Conservation (phyloP, 2,888 invertebrate species). For the Yponomeuta malinellus region DNA sequence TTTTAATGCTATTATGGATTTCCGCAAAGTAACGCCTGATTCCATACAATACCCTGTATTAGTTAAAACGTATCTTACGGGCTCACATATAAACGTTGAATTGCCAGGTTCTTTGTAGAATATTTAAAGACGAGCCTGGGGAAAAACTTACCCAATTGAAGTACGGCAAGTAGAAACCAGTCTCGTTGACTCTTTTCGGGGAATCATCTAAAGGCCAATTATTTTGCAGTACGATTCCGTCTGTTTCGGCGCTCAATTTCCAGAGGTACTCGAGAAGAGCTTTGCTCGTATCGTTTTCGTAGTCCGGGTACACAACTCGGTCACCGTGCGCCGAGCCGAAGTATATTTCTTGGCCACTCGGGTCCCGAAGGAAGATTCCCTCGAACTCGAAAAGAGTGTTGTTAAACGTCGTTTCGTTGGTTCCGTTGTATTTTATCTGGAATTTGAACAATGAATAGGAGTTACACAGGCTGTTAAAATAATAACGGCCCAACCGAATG, state of each 20-base stretch:
- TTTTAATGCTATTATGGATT: no score
- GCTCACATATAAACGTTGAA: no score
- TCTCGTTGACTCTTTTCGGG: conserved; percentile 44
- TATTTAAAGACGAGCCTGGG: background rate
- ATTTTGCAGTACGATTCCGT: conserved; percentile 69
- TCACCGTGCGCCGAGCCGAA: conserved; percentile 33
- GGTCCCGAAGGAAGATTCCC: background rate
- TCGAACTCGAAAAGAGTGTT: conserved; percentile 16
- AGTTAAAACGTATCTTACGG: no score
- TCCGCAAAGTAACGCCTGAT: no score
- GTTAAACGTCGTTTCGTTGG: conserved; percentile 12
- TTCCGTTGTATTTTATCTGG: conserved; percentile 35
- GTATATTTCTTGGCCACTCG: conserved; percentile 29
- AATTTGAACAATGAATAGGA: conserved; percentile 17
- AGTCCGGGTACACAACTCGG: conserved; percentile 48
- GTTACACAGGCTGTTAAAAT: no score
- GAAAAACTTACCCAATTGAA: conserved; percentile 58
- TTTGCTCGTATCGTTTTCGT: conserved; percentile 30
- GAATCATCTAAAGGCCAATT: conserved; percentile 72
- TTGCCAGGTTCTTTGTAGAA: no score
- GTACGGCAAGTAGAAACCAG: conserved; percentile 59
- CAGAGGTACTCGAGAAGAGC: conserved; percentile 38
- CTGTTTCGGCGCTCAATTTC: conserved; percentile 36
- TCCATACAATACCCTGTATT: no score
- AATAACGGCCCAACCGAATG: no score